phyloP scores from a whole-genome alignment of 1,140 invertebrate genomes.

The Zaprionus tsacasi region DNA sequence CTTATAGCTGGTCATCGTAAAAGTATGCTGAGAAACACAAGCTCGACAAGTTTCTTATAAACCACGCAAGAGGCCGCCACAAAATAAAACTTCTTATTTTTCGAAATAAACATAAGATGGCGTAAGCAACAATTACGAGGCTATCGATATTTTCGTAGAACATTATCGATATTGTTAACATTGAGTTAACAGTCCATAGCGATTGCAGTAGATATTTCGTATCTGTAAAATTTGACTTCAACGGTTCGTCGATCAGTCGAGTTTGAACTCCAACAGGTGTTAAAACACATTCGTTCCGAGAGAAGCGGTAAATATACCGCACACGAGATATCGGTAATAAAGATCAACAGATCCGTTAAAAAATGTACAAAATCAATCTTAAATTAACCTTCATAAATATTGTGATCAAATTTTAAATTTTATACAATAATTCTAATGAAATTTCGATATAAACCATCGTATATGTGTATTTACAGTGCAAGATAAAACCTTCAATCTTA shows the following conservation, averaged over 20 bases:
- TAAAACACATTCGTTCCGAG: conserved; percentile 46
- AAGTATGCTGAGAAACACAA: not conserved
- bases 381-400: conserved; percentile 14
- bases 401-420: conserved; percentile 31
- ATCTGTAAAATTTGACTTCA: conserved; percentile 19
- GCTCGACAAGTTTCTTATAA: not conserved
- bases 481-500: conserved; percentile 30
- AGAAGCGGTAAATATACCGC: conserved; percentile 44
- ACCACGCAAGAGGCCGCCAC: not conserved
- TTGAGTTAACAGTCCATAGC: conserved; percentile 1
- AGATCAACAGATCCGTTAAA: conserved; percentile 36
- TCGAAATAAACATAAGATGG: not conserved
- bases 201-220: conserved; percentile 1
- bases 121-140: not conserved
- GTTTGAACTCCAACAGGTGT: conserved; percentile 76
- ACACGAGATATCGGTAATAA: conserved; percentile 65
- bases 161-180: conserved; percentile 11
- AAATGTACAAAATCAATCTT: conserved; percentile 12
- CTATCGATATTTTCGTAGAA: not conserved
- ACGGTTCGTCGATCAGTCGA: conserved; percentile 55
- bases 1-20: not conserved
- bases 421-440: conserved; percentile 13
- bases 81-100: too few relatives aligned
- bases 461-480: conserved; percentile 35
- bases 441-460: conserved; percentile 15